Base-by-base conservation (phyloP, 2,797 vertebrate genomes). In the Remorina albescens region DNA sequence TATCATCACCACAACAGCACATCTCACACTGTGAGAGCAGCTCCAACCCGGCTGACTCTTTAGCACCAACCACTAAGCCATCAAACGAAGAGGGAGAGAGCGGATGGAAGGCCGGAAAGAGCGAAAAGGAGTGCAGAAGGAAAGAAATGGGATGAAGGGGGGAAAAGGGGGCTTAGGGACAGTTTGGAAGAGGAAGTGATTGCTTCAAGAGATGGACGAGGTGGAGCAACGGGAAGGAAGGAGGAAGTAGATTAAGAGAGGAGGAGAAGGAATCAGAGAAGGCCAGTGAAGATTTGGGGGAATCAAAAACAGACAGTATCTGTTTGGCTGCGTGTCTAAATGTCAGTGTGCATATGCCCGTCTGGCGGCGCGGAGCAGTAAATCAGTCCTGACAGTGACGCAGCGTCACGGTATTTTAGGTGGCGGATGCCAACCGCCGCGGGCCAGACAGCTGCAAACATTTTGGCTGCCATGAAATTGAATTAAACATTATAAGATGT, bases 1-100 rank as follows among this genome's bases (percentile, higher is more conserved):
- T 89, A 90, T 92, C 87, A 85, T 80, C 57, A 37, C 75, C 74
- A 78, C 82, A 86, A 83, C 86, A 76, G 80, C 79, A 76, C 78
- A 75, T 81, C 81, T 82, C 82, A 81, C 74, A 84, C 79, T 75
- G 80, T 19, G 63, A 83, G 66, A 83, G 79, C 69, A 70, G 74
- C 78, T 81, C 73, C 66, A 11, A 50, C 80, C 75, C 19, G 23
- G 67, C 81, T 19, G 46, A 85, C 71, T 71, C 75, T 57, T 54
- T 51, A 74, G 65, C 56, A 34, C 73, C 76, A 49, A 79, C 62
- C 82, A 61, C 78, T 65, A 74, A 80, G 83, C 74, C 59, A 59
- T 78, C 59, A 82, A 73, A 83, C 51, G 57, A 72, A 62, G 46
- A 65, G 51, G 36, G 53, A 47, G 54, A 32, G 25, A 21, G 37